Evolutionary conservation across 2,113 vertebrate genomes (phyloP).

Genomic region (Aplodontia rufa): DNA sequence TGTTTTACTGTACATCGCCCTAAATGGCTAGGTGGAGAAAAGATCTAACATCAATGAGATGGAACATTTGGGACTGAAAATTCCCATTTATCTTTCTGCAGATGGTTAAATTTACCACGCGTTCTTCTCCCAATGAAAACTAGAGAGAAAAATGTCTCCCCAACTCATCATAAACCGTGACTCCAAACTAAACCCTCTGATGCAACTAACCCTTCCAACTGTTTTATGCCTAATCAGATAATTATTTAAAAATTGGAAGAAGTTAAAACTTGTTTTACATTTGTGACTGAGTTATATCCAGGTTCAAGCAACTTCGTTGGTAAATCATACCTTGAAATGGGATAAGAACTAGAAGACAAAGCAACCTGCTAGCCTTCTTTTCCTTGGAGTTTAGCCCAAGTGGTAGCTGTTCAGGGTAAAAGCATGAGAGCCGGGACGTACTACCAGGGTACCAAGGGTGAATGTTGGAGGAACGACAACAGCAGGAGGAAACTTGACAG

Average conservation of each 20-base stretch:
- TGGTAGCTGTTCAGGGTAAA: not conserved
- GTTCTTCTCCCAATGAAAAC: slow-evolving; percentile 30
- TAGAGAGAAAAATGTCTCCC: not conserved
- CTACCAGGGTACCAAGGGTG: not conserved
- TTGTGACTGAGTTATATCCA: not conserved
- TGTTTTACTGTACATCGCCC: not conserved
- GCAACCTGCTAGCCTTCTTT: not conserved
- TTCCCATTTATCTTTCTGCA: slow-evolving; percentile 15
- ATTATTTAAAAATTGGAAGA: not conserved
- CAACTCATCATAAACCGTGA: not conserved
- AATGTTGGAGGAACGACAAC: slow-evolving; percentile 26
- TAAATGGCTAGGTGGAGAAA: not conserved
- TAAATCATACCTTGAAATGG: not conserved
- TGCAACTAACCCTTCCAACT: not conserved
- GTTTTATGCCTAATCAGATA: not conserved
- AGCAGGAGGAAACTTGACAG: not conserved
- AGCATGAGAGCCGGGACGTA: not conserved
- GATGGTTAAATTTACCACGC: not conserved
- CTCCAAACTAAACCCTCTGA: not conserved
- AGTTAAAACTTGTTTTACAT: not conserved
- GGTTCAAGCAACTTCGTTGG: not conserved
- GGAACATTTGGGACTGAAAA: not conserved
- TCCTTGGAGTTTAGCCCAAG: not conserved
- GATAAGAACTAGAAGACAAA: not conserved
- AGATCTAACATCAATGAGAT: not conserved